Evolutionary conservation across 1,140 invertebrate genomes (phyloP).

Genomic region (Asbolus verrucosus): DNA sequence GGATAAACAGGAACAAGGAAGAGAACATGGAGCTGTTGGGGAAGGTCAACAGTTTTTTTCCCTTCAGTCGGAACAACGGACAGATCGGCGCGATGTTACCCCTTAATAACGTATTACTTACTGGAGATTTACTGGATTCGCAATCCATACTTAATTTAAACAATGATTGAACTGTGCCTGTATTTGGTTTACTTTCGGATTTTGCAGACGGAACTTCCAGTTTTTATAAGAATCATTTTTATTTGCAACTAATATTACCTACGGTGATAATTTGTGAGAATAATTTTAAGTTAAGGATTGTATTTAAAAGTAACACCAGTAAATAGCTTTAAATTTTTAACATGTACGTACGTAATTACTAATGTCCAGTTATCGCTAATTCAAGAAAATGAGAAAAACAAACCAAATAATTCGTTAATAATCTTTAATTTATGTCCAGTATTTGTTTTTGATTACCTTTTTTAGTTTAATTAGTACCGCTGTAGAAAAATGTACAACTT

Average conservation of each 20-base stretch:
- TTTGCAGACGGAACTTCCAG: slow-evolving; percentile 12
- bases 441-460: slow-evolving; percentile 3
- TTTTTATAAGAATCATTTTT: neutral
- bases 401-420: slow-evolving; percentile 30
- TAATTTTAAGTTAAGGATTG: slow-evolving; percentile 29
- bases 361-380: slow-evolving; percentile 5
- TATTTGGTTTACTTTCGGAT: neutral
- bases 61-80: slow-evolving; percentile 63
- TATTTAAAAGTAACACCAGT: slow-evolving; percentile 25
- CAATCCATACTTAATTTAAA: slow-evolving; percentile 64
- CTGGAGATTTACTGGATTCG: slow-evolving; percentile 61
- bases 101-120: slow-evolving; percentile 58
- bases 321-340: slow-evolving; percentile 30
- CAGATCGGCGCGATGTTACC: slow-evolving; percentile 40
- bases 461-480: slow-evolving; percentile 3
- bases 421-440: slow-evolving; percentile 21
- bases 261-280: slow-evolving; percentile 36
- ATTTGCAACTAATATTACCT: slow-evolving; percentile 1
- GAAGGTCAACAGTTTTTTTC: slow-evolving; percentile 68
- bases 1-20: slow-evolving; percentile 58
- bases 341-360: slow-evolving; percentile 10
- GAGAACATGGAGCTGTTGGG: slow-evolving; percentile 58
- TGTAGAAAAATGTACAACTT: slow-evolving; percentile 4
- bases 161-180: slow-evolving; percentile 52
- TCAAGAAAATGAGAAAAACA: too few species aligned